phyloP scores from a whole-genome alignment of 2,797 vertebrate species.

The Selene dorsalis region DNA sequence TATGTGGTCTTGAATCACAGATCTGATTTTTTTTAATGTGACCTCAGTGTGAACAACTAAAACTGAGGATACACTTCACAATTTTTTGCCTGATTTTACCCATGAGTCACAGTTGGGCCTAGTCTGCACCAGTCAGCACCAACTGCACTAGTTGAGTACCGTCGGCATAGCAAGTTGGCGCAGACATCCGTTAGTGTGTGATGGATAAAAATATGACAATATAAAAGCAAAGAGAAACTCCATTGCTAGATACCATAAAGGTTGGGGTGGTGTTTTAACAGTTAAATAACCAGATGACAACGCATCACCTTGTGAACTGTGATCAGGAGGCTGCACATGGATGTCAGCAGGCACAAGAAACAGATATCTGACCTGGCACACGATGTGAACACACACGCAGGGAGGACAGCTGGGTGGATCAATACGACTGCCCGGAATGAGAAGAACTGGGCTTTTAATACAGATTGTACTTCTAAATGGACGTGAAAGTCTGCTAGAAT shows the following conservation, averaged over 20 bases:
- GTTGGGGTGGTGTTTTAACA: conserved; percentile 3
- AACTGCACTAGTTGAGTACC: no score
- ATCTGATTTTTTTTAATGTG: no score
- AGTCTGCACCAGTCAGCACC: no score
- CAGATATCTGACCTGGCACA: conserved; percentile 68
- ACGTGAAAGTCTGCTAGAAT: conserved; percentile 69
- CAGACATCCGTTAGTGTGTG: no score
- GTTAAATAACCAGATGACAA: conserved; percentile 12
- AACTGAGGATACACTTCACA: no score
- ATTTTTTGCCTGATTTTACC: no score
- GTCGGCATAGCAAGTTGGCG: no score
- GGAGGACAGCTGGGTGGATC: conserved; percentile 66
- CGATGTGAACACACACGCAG: conserved; percentile 60
- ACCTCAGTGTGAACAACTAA: no score
- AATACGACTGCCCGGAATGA: conserved; percentile 71
- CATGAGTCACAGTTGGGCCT: no score
- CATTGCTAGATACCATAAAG: neutral
- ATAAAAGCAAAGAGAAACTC: neutral
- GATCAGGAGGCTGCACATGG: conserved; percentile 48
- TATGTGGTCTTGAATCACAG: no score
- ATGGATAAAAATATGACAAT: conserved; percentile 25
- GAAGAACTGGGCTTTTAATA: conserved; percentile 69
- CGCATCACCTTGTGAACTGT: conserved; percentile 46
- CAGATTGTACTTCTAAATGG: conserved; percentile 75
- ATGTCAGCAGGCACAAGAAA: conserved; percentile 53